Base-by-base conservation (phyloP, 2,113 vertebrate genomes). In the Cyanocitta stelleri region DNA sequence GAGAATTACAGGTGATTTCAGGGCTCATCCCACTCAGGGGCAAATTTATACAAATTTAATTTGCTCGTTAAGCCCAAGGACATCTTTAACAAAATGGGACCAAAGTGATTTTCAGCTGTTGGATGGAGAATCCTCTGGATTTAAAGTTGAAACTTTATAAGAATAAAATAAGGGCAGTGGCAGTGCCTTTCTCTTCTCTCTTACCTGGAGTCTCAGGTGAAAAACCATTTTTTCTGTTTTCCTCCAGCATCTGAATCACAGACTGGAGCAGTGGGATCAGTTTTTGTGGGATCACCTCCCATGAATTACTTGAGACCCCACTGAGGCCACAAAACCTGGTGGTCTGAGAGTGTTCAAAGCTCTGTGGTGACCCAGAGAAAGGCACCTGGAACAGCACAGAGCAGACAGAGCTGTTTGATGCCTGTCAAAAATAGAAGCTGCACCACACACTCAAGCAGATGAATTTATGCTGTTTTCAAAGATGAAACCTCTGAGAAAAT, bases 271-370 rank as follows among this genome's bases (percentile, higher is more conserved):
- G 97, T 4, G 98, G 98, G 93, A 99, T 93, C 87, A 98, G 93
- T 37, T 97, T 97, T 19, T 97, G 97, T 48, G 98, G 98, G 79
- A 98, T 88, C 63, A 96, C 32, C 37, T 91, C 89, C 48, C 46
- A 35, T 2, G 92, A 59, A 27, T 96, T 84, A 3, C 67, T 63
- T 35, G 92, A 88, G 19, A 30, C 22, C 12, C 48, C 87, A 3
- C 64, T 77, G 26, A 48, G 82, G 39, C 89, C 88, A 24, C 93
- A 86, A 78, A 97, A 93, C 56, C 94, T 91, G 44, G 80, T 55
- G 80, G 97, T 82, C 16, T 98, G 97, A 16, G 98, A 98, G 78
- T 98, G 98, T 58, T 97, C 98, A 93, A 98, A 98, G 94, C 98
- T 98, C 62, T 96, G 97, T 3, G 85, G 87, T 14, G 92, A 93